A percentile compares a stretch with the other conserved stretches of the same genome.
Conservation (phyloP, 2,888 invertebrate species). For the Erebia epiphron region DNA sequence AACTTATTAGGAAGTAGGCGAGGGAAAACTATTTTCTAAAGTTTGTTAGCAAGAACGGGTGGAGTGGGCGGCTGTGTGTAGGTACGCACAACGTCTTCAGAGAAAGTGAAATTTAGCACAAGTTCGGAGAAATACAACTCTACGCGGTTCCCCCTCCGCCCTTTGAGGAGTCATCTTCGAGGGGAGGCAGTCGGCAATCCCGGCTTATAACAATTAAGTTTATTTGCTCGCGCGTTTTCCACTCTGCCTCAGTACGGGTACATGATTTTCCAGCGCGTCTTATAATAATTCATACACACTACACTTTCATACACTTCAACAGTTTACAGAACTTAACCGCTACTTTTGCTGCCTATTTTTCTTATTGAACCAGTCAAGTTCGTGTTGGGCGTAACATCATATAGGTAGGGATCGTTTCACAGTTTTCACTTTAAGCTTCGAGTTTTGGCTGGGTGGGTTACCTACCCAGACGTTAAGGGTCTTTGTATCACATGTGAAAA, state of each 20-base stretch:
- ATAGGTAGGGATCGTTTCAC: neutral
- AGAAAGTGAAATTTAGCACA: slow-evolving; percentile 83
- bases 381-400: neutral
- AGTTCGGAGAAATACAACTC: slow-evolving; percentile 81
- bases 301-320: slow-evolving; percentile 10
- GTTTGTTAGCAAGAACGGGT: slow-evolving; percentile 60
- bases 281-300: slow-evolving; percentile 17
- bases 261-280: slow-evolving; percentile 26
- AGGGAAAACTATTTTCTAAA: slow-evolving; percentile 64
- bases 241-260: slow-evolving; percentile 47
- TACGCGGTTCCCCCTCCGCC: slow-evolving; percentile 57
- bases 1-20: slow-evolving; percentile 48
- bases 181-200: slow-evolving; percentile 71
- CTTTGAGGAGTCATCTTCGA: slow-evolving; percentile 53
- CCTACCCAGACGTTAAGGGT: slow-evolving; percentile 27
- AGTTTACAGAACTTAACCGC: neutral
- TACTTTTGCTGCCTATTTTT: neutral
- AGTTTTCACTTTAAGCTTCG: neutral
- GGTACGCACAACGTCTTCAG: slow-evolving; percentile 78
- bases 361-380: neutral
- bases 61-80: slow-evolving; percentile 69
- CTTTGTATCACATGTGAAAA: slow-evolving; percentile 52
- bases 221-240: slow-evolving; percentile 75
- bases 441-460: neutral
- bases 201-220: slow-evolving; percentile 82